These are phyloP conservation scores for Megaptera novaeangliae DNA, from an alignment of 2,113 vertebrate species.

Conservation along the genomic window DNA sequence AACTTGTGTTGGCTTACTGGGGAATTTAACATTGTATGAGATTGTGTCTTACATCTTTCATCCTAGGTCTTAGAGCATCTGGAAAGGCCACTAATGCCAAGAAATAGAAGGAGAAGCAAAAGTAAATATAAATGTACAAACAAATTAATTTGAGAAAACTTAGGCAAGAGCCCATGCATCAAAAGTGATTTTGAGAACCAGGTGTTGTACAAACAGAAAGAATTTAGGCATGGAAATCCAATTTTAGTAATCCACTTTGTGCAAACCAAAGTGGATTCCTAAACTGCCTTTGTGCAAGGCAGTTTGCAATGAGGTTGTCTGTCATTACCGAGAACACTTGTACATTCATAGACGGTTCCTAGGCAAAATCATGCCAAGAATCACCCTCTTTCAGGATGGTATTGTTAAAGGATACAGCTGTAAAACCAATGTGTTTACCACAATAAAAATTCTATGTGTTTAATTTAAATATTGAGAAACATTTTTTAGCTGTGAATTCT, in stretches of 20 bases:
- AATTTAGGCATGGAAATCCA: slow-evolving; percentile 15
- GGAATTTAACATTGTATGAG: not conserved
- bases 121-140: not conserved
- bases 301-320: not conserved
- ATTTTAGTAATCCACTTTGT: not conserved
- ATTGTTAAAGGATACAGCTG: not conserved
- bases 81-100: not conserved
- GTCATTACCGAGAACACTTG: not conserved
- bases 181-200: not conserved
- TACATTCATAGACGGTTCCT: not conserved
- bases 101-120: not conserved
- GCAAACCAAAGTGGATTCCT: not conserved
- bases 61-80: not conserved
- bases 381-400: not conserved
- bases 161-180: not conserved
- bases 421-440: not conserved
- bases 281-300: not conserved
- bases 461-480: slow-evolving; percentile 1
- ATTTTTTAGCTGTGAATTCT: not conserved
- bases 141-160: slow-evolving; percentile 17
- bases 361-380: not conserved
- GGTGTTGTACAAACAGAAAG: not conserved
- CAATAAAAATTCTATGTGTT: not conserved
- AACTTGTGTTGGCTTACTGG: not conserved
- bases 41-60: not conserved